phyloP scores from a whole-genome alignment of 2,797 vertebrate species.

The Syngnathus acus region DNA sequence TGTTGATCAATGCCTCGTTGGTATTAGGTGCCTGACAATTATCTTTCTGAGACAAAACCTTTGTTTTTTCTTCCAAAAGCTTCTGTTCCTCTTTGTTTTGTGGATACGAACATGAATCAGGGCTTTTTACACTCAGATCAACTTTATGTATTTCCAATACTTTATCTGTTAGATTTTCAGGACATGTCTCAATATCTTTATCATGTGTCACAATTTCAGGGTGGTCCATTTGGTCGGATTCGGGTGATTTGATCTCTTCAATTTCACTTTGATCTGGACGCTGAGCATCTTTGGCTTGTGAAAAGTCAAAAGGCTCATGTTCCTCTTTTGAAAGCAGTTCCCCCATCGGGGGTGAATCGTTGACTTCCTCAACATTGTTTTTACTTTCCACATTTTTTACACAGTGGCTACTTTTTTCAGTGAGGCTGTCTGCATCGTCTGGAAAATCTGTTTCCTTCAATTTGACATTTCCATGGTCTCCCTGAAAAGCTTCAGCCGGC shows the following conservation, averaged over 20 bases:
- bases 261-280: neutral
- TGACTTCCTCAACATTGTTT: neutral
- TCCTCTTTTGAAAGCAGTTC: slow-evolving; percentile 3
- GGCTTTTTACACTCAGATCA: neutral
- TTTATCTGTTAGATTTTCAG: neutral
- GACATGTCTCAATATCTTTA: neutral
- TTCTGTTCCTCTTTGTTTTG: neutral
- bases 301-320: neutral
- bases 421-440: neutral
- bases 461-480: neutral
- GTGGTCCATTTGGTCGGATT: neutral
- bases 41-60: neutral
- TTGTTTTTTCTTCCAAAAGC: neutral
- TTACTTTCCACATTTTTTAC: neutral
- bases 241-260: neutral
- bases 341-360: neutral
- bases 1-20: too few species aligned
- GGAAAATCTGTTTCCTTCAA: neutral
- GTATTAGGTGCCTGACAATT: neutral
- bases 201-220: neutral
- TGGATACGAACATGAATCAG: neutral
- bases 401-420: neutral
- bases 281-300: neutral
- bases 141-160: neutral
- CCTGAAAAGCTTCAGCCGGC: neutral